Percentiles rank a stretch among this genome's conserved stretches.
Conservation (phyloP, 2,113 vertebrate genomes). For the Pipa parva region DNA sequence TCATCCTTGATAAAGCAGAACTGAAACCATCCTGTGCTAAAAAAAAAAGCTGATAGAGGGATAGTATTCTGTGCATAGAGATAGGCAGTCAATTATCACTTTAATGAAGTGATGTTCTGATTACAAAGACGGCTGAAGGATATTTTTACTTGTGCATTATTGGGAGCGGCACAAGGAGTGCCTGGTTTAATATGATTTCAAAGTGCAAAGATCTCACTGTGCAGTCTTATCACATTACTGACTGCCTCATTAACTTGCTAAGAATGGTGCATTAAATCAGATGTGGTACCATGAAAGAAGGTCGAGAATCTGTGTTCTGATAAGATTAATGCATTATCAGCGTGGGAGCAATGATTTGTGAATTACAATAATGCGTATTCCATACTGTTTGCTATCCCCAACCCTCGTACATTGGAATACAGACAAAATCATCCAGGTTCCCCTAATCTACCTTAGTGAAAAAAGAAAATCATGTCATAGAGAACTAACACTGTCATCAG, state of each 20-base stretch:
- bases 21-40: background rate
- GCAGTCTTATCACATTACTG: slow-evolving; percentile 26
- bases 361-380: slow-evolving; percentile 4
- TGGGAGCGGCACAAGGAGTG: slow-evolving; percentile 3
- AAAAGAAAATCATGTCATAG: too few species aligned
- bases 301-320: slow-evolving; percentile 21
- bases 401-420: background rate
- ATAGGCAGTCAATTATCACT: slow-evolving; percentile 37
- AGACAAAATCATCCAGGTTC: slow-evolving; percentile 1
- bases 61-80: slow-evolving; percentile 24
- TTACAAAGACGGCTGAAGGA: slow-evolving; percentile 18
- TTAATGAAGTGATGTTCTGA: slow-evolving; percentile 34
- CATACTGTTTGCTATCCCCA: background rate
- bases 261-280: slow-evolving; percentile 25
- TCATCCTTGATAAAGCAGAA: slow-evolving; percentile 31
- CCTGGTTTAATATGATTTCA: slow-evolving; percentile 19
- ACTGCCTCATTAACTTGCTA: slow-evolving; percentile 14
- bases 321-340: slow-evolving; percentile 21
- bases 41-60: slow-evolving; percentile 28
- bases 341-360: background rate
- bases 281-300: slow-evolving; percentile 22
- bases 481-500: background rate
- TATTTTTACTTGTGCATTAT: slow-evolving; percentile 17
- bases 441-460: too few species aligned
- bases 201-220: slow-evolving; percentile 13